Base-by-base conservation (phyloP, 2,888 invertebrate species). In the Drosophila mimica region DNA sequence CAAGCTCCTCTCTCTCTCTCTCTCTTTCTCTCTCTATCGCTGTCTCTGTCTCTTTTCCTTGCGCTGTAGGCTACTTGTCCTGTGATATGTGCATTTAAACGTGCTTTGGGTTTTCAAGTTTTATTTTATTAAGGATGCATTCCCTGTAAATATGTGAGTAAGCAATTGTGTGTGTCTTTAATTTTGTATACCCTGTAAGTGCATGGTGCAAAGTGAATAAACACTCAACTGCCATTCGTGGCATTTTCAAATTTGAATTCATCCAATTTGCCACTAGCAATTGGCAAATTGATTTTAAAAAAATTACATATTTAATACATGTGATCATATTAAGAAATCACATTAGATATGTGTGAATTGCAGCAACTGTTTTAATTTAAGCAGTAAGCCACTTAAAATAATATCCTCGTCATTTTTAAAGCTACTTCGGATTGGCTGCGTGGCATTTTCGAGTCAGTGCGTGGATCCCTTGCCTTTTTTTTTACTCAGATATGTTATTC, bases 81-180 rank as follows among this genome's bases (percentile, higher is more conserved):
- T 52, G 46, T 56, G 68, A 64, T 70, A 71, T 81, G 72, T 74
- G 88, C 76, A 81, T 81, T 88, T 79, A 83, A 85, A 85, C 85
- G 83, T 85, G 85, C 85, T 81, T 79, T 58, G 83, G 75, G 66
- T 83, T 85, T 85, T 74, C 69, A 87, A 80, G 76, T 74, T 73
- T 74, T 74, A 74, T 76, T 74, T 78, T 80, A 83, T 83, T 74
- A 82, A 74, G 74, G 74, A 72, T 82, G 81, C 79, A 69, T 76
- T 76, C 79, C 66, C 73, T 69, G 33, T 30, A 25, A 11, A n/a
- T 64, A 38, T 49, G 48, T 33, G 33, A 28, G 30, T 60, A 31
- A 52, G 30, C 30, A 11, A 43, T 36, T 36, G 7, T 7, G 30
- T 54, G 38, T 69, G 53, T 51, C 34, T 48, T 38, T 2, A 46